Conservation (phyloP, 2,113 vertebrate genomes). For the Choloepus hoffmanni region DNA sequence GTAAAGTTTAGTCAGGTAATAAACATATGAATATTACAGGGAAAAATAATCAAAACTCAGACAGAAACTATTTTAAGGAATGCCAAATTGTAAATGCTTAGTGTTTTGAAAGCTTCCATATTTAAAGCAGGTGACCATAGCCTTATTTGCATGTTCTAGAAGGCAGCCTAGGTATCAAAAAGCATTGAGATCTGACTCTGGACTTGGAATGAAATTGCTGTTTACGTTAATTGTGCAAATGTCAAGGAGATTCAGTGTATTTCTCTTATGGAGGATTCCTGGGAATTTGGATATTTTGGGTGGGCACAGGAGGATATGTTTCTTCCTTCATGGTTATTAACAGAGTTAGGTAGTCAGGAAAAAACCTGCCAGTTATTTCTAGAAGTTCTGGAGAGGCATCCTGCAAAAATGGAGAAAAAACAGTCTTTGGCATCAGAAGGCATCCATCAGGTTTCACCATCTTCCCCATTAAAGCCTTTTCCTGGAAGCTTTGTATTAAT, state of each 20-base stretch:
- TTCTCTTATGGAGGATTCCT: background rate
- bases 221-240: background rate
- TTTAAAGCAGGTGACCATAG: background rate
- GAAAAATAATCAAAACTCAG: background rate
- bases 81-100: background rate
- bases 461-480: background rate
- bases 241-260: background rate
- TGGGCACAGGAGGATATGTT: background rate
- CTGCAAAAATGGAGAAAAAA: background rate
- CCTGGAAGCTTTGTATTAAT: background rate
- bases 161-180: background rate
- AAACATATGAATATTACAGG: background rate
- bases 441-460: background rate
- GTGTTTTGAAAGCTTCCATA: background rate
- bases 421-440: background rate
- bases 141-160: conserved; percentile 35
- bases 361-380: background rate
- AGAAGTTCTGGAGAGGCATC: background rate
- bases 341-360: background rate
- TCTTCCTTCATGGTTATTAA: background rate
- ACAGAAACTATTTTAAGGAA: background rate
- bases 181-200: background rate
- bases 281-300: background rate
- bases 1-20: background rate
- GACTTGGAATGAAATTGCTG: background rate